These are phyloP conservation scores for Colossoma macropomum DNA, from an alignment of 2,113 vertebrate genomes.

Conservation along the genomic window DNA sequence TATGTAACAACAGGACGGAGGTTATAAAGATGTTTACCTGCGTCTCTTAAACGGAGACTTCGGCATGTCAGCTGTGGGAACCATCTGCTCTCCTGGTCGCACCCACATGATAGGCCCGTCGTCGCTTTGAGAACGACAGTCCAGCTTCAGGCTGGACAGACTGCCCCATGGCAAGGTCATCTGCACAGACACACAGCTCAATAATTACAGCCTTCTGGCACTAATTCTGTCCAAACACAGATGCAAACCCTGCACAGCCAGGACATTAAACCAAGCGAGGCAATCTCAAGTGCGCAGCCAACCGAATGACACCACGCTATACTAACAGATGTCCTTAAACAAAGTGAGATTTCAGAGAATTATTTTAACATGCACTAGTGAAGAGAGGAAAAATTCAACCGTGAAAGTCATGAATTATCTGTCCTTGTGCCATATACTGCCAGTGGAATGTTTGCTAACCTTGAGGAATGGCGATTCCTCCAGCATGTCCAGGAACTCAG, in stretches of 20 bases:
- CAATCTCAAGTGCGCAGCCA: neutral
- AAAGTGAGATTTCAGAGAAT: neutral
- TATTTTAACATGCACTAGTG: neutral
- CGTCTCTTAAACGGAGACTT: constrained; percentile 98
- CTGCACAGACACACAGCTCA: constrained; percentile 67
- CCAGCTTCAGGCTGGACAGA: constrained; percentile 91
- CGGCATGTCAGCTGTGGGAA: constrained; percentile 97
- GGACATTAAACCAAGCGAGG: neutral
- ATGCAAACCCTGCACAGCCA: neutral
- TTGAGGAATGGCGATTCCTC: constrained; percentile 98
- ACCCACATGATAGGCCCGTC: constrained; percentile 99
- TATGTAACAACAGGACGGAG: neutral
- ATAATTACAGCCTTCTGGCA: neutral
- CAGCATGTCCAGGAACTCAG: constrained; percentile 97
- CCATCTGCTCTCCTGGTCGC: constrained; percentile 97
- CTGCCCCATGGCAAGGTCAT: constrained; percentile 97
- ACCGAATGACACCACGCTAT: neutral
- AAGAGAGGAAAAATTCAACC: neutral
- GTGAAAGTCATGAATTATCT: neutral
- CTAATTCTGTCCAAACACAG: neutral
- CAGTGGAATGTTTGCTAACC: constrained; percentile 70
- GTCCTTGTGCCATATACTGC: neutral
- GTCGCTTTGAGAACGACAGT: constrained; percentile 95
- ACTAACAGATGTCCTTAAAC: neutral
- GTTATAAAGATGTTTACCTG: constrained; percentile 75